Evolutionary conservation across 37 sponge, comb jelly and placozoan species (phyloP).

Genomic region (Spongilla lacustris): DNA sequence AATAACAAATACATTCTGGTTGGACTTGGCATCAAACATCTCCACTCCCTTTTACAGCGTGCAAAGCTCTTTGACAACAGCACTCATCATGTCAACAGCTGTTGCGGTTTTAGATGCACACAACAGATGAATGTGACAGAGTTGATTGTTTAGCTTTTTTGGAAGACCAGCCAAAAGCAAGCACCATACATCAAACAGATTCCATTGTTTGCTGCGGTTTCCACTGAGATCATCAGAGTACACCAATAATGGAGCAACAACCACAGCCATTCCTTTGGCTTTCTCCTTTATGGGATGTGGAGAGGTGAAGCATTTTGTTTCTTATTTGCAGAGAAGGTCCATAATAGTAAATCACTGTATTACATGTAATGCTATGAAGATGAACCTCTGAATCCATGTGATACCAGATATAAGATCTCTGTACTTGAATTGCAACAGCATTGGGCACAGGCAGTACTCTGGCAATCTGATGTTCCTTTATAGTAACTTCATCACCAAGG

Average conservation of each 20-base stretch:
- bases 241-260: slow-evolving; percentile 32
- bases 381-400: not conserved
- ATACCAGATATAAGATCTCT: slow-evolving; percentile 1
- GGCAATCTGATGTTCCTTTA: not conserved
- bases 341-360: not conserved
- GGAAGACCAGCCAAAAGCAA: slow-evolving; percentile 47
- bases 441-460: not conserved
- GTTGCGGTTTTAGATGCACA: slow-evolving; percentile 29
- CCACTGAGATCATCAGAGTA: slow-evolving; percentile 77
- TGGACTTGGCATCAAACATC: slow-evolving; percentile 28
- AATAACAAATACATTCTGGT: slow-evolving; percentile 26
- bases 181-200: slow-evolving; percentile 63
- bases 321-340: not conserved
- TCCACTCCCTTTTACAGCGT: slow-evolving; percentile 10
- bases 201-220: slow-evolving; percentile 58
- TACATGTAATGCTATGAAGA: not conserved
- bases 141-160: slow-evolving; percentile 5
- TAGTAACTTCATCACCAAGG: not conserved
- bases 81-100: slow-evolving; percentile 20
- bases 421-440: not conserved
- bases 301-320: slow-evolving; percentile 1
- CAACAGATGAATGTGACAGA: slow-evolving; percentile 42
- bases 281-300: not conserved
- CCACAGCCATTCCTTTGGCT: not conserved
- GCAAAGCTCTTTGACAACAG: slow-evolving; percentile 16